A percentile compares a stretch with the other conserved stretches of the same genome.
Evolutionary conservation across 2,797 vertebrate species (phyloP).

Genomic region (Sarcophilus harrisii): DNA sequence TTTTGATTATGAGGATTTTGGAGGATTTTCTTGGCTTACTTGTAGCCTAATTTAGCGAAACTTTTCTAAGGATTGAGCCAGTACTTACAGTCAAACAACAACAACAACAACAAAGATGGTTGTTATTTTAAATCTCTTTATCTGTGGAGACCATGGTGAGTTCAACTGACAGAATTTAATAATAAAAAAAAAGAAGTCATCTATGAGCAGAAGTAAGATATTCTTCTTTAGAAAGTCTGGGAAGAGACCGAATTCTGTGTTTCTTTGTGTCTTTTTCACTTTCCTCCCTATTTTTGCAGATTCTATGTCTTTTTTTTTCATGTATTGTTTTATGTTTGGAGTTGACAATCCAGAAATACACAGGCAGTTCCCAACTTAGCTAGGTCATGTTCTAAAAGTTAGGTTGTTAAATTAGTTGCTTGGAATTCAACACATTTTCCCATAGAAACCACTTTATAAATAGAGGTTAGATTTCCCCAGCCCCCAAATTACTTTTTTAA

Average conservation of each 20-base stretch:
- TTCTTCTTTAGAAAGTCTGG: conserved; percentile 18
- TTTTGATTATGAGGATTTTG: conserved; percentile 72
- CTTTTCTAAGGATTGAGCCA: conserved; percentile 64
- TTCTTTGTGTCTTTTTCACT: fast-evolving
- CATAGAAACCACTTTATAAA: conserved; percentile 2
- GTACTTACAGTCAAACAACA: conserved; percentile 11
- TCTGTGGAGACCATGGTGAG: conserved; percentile 39
- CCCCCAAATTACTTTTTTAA: background rate
- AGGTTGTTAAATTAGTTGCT: background rate
- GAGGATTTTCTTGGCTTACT: conserved; percentile 76
- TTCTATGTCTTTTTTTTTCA: background rate
- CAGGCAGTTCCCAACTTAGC: background rate
- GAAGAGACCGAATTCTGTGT: fast-evolving
- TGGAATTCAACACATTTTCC: background rate
- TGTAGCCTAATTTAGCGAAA: conserved; percentile 72
- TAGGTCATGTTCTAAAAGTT: background rate
- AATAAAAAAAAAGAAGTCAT: background rate
- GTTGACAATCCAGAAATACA: background rate
- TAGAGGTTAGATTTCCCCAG: background rate
- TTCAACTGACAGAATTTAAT: conserved; percentile 7
- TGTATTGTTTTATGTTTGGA: background rate
- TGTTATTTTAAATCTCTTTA: conserved; percentile 68
- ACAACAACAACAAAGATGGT: background rate
- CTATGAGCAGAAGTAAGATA: background rate
- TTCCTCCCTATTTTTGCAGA: background rate